Base-by-base conservation (phyloP, 2,113 vertebrate genomes). In the Callipepla californica region DNA sequence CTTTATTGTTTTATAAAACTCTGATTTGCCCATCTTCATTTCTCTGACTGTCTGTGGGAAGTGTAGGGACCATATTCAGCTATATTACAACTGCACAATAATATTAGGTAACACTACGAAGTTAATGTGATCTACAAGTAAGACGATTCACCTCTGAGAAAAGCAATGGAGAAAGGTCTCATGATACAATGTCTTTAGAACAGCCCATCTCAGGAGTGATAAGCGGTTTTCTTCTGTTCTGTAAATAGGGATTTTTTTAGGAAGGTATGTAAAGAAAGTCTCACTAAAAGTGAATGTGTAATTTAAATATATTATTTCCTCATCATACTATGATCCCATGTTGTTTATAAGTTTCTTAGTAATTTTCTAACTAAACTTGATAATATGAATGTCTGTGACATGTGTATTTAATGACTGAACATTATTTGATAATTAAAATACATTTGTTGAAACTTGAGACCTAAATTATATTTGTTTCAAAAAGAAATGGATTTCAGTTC, bases 1-100 rank as follows among this genome's bases (percentile, higher is more conserved):
- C 16, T 93, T 92, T 82, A 92, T 87, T 87, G 85, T 89, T 93
- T 94, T 80, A 77, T 89, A 82, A 85, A 89, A 82, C 55, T 85
- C 93, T 80, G 47, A 89, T 92, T 93, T 92, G 13, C 40, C 26
- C 58, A 26, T 81, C 44, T 74, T 63, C 55, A 59, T 9, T 76
- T 73, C 28, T 82, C 62, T 79, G 53, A 32, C 81, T 76, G 48
- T 40, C 81, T 78, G 57, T 1, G 1, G 44, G 48, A 76, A 87
- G 48, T 4, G 16, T 69, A 63, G 58, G 42, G 67, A 63, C 82
- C 63, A 76, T 19, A 68, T 69, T 10, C 74, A 86, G 34, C 26
- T 32, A 42, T 72, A 77, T 10, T 63, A 47, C 25, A 74, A 32
- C n/a, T 38, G 13, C 18, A 50, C 45, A 84, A 11, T 40, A 45